phyloP scores from a whole-genome alignment of 2,888 invertebrate genomes.

The Epiblema foenella region DNA sequence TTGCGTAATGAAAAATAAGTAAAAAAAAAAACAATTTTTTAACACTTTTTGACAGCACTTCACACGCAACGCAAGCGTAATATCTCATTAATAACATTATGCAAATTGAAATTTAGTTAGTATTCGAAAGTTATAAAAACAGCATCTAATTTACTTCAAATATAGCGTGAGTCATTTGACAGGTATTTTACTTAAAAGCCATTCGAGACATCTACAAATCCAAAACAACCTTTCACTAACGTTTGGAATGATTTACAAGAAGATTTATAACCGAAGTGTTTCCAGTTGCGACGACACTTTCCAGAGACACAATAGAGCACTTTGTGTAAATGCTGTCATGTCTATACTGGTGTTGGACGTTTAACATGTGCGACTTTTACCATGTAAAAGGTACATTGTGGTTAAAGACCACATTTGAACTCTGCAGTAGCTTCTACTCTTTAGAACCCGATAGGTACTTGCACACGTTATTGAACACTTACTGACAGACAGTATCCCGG shows the following conservation, averaged over 20 bases:
- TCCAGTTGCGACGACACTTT: conserved; percentile 35
- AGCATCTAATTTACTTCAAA: neutral
- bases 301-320: conserved; percentile 21
- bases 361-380: conserved; percentile 15
- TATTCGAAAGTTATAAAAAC: neutral
- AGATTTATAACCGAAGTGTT: conserved; percentile 27
- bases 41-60: neutral
- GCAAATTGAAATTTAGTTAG: neutral
- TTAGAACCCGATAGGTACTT: neutral
- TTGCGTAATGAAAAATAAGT: neutral
- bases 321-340: neutral
- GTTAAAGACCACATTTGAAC: conserved; percentile 10
- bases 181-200: neutral
- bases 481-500: too few relatives aligned
- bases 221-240: conserved; percentile 19
- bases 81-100: too few relatives aligned
- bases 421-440: neutral
- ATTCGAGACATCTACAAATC: neutral
- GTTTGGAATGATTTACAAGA: conserved; percentile 7
- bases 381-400: conserved; percentile 2
- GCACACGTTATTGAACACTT: too few relatives aligned
- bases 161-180: conserved; percentile 10
- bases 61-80: too few relatives aligned
- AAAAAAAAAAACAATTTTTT: neutral
- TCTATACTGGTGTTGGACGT: neutral